Evolutionary conservation across 1,140 invertebrate genomes (phyloP).

Genomic region (Chymomyza costata): DNA sequence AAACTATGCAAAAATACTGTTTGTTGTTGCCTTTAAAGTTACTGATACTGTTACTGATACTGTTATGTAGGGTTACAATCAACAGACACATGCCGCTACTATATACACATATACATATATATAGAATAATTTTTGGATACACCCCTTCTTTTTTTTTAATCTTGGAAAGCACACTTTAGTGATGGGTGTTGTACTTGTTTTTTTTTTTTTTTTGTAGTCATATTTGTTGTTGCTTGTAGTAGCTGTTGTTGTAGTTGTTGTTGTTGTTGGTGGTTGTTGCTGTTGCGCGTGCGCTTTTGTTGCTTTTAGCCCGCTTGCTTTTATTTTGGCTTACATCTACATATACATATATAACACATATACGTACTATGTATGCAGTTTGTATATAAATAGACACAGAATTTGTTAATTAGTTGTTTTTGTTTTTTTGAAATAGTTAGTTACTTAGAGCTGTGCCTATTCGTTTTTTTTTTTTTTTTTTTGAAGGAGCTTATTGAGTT

Average conservation of each 20-base stretch:
- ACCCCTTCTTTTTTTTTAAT: constrained; percentile 20
- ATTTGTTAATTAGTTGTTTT: not conserved
- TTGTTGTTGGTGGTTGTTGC: constrained; percentile 7
- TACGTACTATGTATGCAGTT: constrained; percentile 10
- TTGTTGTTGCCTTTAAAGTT: constrained; percentile 19
- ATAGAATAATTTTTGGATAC: no score
- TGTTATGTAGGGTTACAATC: no score
- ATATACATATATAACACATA: constrained; percentile 32
- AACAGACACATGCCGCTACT: constrained; percentile 40
- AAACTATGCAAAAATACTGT: constrained; percentile 27
- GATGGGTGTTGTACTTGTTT: constrained; percentile 46
- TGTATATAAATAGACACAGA: constrained; percentile 28
- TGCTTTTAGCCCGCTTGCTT: not conserved
- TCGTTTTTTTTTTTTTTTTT: no score
- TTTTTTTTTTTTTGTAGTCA: constrained; percentile 21
- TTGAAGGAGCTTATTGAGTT: constrained; percentile 58
- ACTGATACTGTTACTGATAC: constrained; percentile 28
- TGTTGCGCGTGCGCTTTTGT: not conserved
- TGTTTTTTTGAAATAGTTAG: not conserved
- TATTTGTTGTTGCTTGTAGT: constrained; percentile 16
- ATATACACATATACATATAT: constrained; percentile 21
- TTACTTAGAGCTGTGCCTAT: not conserved
- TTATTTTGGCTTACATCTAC: constrained; percentile 30
- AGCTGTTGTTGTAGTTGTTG: constrained; percentile 19
- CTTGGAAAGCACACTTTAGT: constrained; percentile 26